Percentiles rank a stretch among this genome's conserved stretches.
Conservation (phyloP, 2,888 invertebrate genomes). For the Leistus spinibarbis region DNA sequence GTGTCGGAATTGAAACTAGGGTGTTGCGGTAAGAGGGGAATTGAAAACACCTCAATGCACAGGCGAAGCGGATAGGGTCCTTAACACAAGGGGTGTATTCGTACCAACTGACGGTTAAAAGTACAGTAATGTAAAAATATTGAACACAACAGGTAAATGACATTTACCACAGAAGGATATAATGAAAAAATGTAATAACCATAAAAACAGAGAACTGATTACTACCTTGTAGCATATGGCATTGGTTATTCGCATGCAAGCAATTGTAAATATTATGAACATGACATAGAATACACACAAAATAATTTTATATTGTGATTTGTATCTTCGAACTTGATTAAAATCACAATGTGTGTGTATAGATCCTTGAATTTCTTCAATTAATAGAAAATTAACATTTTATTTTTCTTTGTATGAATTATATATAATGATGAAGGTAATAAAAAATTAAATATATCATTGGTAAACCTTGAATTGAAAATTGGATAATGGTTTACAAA, state of each 20-base stretch:
- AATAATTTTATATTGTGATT: not conserved
- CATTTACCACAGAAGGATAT: not conserved
- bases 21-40: not conserved
- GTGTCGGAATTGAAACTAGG: conserved; percentile 14
- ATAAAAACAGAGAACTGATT: not conserved
- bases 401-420: not conserved
- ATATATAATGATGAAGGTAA: no score
- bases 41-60: not conserved
- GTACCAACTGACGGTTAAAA: conserved; percentile 5
- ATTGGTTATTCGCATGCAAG: not conserved
- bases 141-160: not conserved
- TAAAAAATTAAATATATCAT: no score
- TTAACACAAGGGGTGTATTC: not conserved
- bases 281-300: not conserved
- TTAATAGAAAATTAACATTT: not conserved
- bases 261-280: no score
- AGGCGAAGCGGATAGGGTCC: not conserved
- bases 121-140: not conserved
- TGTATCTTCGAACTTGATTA: not conserved
- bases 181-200: not conserved
- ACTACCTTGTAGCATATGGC: not conserved
- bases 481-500: no score
- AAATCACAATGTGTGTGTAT: not conserved
- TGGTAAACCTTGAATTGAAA: no score
- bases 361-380: not conserved